Base-by-base conservation (phyloP, 2,113 vertebrate species). In the Bubo scandiacus region DNA sequence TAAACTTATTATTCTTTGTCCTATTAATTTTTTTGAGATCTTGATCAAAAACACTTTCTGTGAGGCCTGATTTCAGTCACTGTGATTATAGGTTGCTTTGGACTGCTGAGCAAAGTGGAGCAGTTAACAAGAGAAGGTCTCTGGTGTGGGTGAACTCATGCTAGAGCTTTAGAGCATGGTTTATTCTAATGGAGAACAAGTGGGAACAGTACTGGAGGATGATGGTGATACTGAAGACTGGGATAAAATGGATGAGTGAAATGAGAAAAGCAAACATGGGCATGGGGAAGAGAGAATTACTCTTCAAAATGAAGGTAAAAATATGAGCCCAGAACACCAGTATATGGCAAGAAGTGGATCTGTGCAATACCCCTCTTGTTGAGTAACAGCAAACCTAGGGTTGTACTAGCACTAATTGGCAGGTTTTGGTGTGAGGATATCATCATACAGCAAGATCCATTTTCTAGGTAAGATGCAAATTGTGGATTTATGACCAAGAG, bases 1-100 rank as follows among this genome's bases (percentile, higher is more conserved):
- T 97, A 97, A 91, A 88, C 15, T 85, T 96, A 86, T 32, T 97
- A 88, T 97, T 97, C 77, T 84, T 87, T 89, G 73, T 94, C 71
- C 78, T 68, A n/a, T 92, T 98, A 70, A 29, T 20, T 84, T 85
- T 83, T 91, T 49, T 61, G 65, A 71, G 82, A 72, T 84, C 82
- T 95, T 51, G 72, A 57, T 94, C 89, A 86, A 89, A 97, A 97
- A 16, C 38, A 30, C 26, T 96, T 96, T 86, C 42, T 88, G 86
- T 84, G 66, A 85, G 67, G 47, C 47, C 10, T 34, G 47, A 71
- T 87, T 96, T 43, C 45, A 94, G 59, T 22, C 30, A 15, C 70
- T 49, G 36, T 94, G 80, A 89, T 94, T 95, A 79, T 51, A 85
- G 84, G 58, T 80, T 93, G 57, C 58, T 95, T 92, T 82, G 61